These are phyloP conservation scores for Dicentrarchus labrax DNA, from an alignment of 2,113 vertebrate species.

Conservation along the genomic window DNA sequence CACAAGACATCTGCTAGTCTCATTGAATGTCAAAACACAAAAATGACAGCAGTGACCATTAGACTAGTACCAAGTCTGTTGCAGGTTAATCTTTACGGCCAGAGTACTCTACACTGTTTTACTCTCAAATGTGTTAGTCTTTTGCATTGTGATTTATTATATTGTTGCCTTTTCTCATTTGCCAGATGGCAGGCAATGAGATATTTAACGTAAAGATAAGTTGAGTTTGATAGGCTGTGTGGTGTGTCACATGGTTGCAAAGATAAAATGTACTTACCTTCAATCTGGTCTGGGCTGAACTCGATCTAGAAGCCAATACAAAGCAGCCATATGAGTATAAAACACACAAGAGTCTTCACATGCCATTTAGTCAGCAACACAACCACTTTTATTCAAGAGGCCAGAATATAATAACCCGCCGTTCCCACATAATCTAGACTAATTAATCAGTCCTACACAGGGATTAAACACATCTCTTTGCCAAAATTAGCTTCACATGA, in stretches of 20 bases:
- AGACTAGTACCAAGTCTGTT: not conserved
- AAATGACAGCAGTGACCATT: constrained; percentile 18
- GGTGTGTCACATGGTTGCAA: constrained; percentile 24
- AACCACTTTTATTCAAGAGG: not conserved
- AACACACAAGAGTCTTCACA: constrained; percentile 19
- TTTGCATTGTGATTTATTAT: not conserved
- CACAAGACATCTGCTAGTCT: constrained; percentile 5
- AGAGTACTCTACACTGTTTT: not conserved
- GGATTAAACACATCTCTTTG: constrained; percentile 55
- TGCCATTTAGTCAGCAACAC: not conserved
- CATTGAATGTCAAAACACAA: constrained; percentile 18
- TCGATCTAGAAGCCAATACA: constrained; percentile 77
- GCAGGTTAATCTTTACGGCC: not conserved
- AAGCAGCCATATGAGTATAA: constrained; percentile 53
- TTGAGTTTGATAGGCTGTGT: constrained; percentile 12
- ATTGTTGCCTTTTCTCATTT: not conserved
- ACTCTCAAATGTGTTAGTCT: not conserved
- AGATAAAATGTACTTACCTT: constrained; percentile 75
- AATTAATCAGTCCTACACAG: constrained; percentile 39
- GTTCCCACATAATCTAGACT: constrained; percentile 21
- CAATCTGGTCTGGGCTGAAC: constrained; percentile 84
- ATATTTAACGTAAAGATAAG: not conserved
- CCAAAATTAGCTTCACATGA: constrained; percentile 71
- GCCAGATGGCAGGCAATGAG: not conserved
- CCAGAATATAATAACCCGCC: not conserved